phyloP scores from a whole-genome alignment of 2,797 vertebrate species.

The Eurystomus glaucurus region DNA sequence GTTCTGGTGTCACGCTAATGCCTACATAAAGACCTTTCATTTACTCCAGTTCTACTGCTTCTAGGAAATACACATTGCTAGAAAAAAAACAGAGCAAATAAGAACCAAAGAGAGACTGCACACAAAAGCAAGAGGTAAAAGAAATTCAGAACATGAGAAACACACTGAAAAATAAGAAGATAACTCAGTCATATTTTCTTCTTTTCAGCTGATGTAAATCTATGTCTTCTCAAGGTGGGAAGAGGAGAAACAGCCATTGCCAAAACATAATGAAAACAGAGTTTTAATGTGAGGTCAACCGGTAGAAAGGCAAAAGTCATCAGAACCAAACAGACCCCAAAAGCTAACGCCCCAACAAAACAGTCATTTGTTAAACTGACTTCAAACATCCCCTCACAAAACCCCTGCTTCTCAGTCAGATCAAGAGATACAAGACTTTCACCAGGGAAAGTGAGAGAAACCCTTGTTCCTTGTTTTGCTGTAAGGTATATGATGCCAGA shows the following conservation, averaged over 20 bases:
- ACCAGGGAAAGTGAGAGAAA: neutral
- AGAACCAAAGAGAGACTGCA: neutral
- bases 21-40: neutral
- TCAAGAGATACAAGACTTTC: neutral
- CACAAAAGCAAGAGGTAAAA: neutral
- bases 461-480: neutral
- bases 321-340: constrained; percentile 52
- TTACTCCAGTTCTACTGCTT: neutral
- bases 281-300: constrained; percentile 2
- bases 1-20: neutral
- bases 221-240: neutral
- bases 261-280: neutral
- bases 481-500: fast-evolving
- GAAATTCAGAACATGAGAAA: constrained; percentile 22
- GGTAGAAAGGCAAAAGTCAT: constrained; percentile 7
- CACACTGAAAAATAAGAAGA: constrained; percentile 13
- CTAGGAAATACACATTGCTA: neutral
- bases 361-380: neutral
- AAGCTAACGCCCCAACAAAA: neutral
- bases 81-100: neutral
- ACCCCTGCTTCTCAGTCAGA: neutral
- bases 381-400: neutral
- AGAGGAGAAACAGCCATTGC: neutral
- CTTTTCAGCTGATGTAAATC: constrained; percentile 16
- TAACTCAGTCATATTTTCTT: constrained; percentile 3